Evolutionary conservation across 2,888 invertebrate genomes (phyloP), one percentile per base, ranked within the genome.

Genomic region (Troides helena): DNA sequence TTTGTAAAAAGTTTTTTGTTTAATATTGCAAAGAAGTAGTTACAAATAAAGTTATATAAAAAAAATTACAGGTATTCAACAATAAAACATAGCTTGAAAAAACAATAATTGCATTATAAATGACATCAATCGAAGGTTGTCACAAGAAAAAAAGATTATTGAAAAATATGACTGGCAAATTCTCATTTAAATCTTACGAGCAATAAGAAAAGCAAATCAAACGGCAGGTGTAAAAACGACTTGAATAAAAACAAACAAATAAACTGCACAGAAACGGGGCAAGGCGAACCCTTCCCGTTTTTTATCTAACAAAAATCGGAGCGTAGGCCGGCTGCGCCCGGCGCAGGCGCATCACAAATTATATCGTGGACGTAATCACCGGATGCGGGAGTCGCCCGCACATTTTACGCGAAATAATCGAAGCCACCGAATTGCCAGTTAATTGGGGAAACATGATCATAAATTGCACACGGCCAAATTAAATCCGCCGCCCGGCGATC

Each of bases 371-470:
- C 86, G 83, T 91, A 92, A 92, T 91, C 88, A 87, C 92, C 92
- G 92, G 92, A 92, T 92, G 92, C 92, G 91, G 91, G 92, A 89
- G 89, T 87, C 89, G 87, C 88, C 90, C 89, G 88, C 87, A 87
- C 89, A 85, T 90, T 89, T 88, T 87, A 88, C 85, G 90, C 91
- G 86, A 90, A 91, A 91, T 90, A 88, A 91, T 90, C 90, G 89
- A 88, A 90, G 90, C 91, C 90, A 90, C 91, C 90, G 92, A 91
- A 92, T 92, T 88, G 89, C 86, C 90, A 88, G 90, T 89, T 92
- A 92, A 92, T 92, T 91, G 90, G 85, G 80, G 85, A 85, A 88
- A 89, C 91, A 90, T 80, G 88, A 81, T 81, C 85, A 87, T 91
- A 91, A 91, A 91, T 89, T 85, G 87, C 81, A 79, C 81, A 78